Percentiles rank a stretch among this genome's conserved stretches.
phyloP scores from a whole-genome alignment of 2,888 invertebrate species.

The Drepana falcataria region DNA sequence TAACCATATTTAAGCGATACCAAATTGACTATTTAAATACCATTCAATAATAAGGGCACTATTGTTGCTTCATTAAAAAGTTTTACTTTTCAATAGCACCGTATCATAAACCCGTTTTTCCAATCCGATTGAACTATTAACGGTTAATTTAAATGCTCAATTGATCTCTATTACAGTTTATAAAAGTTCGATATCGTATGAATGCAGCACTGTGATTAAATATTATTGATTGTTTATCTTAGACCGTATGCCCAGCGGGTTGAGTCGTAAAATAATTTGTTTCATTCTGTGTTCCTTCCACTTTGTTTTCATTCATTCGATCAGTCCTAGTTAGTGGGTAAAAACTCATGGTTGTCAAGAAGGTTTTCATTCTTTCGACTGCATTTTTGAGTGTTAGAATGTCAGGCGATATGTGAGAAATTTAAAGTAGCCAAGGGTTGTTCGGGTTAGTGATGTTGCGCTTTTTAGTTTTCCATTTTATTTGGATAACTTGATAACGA shows the following conservation, averaged over 20 bases:
- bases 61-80: neutral
- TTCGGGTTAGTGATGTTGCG: no score
- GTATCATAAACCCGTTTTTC: neutral
- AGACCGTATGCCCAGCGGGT: slow-evolving; percentile 39
- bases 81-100: neutral
- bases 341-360: no score
- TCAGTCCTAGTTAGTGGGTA: no score
- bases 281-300: slow-evolving; percentile 50
- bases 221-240: slow-evolving; percentile 59
- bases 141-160: slow-evolving; percentile 72
- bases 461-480: no score
- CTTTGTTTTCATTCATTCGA: neutral
- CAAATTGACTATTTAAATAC: neutral
- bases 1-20: neutral
- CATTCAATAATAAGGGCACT: neutral
- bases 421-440: no score
- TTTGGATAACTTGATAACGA: no score
- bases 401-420: no score
- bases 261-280: slow-evolving; percentile 66
- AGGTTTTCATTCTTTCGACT: no score
- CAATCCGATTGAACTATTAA: slow-evolving; percentile 60
- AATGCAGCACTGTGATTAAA: slow-evolving; percentile 54
- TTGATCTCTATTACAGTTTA: slow-evolving; percentile 72
- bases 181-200: slow-evolving; percentile 68
- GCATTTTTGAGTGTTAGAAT: no score